Evolutionary conservation across 2,113 vertebrate genomes (phyloP), one percentile per base, ranked within the genome.

Genomic region (Xiphophorus maculatus): DNA sequence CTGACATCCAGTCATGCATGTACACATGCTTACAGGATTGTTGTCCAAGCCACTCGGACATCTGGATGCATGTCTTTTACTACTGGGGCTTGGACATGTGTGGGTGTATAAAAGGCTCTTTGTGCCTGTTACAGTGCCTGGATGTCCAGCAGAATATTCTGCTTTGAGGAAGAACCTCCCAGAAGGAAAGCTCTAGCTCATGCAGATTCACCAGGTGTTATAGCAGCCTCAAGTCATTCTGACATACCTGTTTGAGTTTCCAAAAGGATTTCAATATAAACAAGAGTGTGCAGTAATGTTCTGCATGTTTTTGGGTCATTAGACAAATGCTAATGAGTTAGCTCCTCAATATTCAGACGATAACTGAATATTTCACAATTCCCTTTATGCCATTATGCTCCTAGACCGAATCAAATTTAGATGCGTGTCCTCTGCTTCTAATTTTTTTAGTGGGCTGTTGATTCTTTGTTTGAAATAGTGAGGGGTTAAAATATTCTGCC

Each of bases 41-140:
- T 85, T 82, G 90, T 89, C 76, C 74, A 13, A 79, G 82, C 84
- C 65, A n/a, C 63, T 89, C 42, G 89, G 92, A 92, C 92, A 93
- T 93, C 91, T 93, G 91, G 92, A 79, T 83, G 84, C 87, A 29
- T 75, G 90, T 91, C 84, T 86, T 42, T 68, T 58, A 58, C 22
- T 68, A 82, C 84, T 63, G 28, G 78, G 76, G 73, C 65, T 73
- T 64, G 75, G 84, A 83, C 90, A 86, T 90, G 88, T 80, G 90
- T 90, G 89, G 90, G 90, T 84, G 73, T n/a, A 91, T 91, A 88
- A 90, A 91, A 89, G 76, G 63, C 79, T 83, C 90, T 92, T 92
- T 92, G 92, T 91, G 87, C 79, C 75, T 76, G 84, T n/a, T 76
- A 66, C 79, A 76, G 80, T 67, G 79, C 71, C 76, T 85, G 79